These are phyloP conservation scores for Caenorhabditis angaria DNA, from an alignment of 2,888 invertebrate genomes.

Conservation along the genomic window DNA sequence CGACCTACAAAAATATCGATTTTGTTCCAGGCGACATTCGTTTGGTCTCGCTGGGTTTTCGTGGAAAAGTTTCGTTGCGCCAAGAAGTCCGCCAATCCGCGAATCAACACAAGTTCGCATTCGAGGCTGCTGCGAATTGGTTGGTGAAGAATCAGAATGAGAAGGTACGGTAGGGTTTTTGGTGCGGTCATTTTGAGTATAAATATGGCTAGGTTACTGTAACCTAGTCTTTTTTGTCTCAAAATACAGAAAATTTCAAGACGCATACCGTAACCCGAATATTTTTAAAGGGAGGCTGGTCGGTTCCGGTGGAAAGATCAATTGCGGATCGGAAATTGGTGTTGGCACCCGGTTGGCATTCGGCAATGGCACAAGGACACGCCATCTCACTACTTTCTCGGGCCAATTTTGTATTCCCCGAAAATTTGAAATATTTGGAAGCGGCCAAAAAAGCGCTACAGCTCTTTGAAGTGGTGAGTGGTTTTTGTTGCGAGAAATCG, in stretches of 20 bases:
- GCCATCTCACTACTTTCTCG: slow-evolving; percentile 88
- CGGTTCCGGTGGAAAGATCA: slow-evolving; percentile 83
- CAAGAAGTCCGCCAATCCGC: slow-evolving; percentile 82
- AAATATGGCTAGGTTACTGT: no score
- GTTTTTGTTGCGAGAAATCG: no score
- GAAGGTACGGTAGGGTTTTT: no score
- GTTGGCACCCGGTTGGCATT: slow-evolving; percentile 89
- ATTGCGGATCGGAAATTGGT: slow-evolving; percentile 81
- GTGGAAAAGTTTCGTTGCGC: slow-evolving; percentile 42
- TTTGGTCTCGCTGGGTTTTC: slow-evolving; percentile 54
- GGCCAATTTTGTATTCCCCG: slow-evolving; percentile 79
- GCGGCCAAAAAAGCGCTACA: slow-evolving; percentile 84
- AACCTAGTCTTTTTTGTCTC: no score
- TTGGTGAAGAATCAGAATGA: slow-evolving; percentile 85
- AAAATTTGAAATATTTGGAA: slow-evolving; percentile 78
- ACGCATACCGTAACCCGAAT: no score
- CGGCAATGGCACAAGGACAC: slow-evolving; percentile 96
- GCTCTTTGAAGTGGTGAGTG: slow-evolving; percentile 77
- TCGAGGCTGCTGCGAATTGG: slow-evolving; percentile 92
- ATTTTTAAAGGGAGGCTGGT: slow-evolving; percentile 90
- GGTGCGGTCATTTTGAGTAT: not conserved
- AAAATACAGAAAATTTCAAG: no score
- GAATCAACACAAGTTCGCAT: slow-evolving; percentile 88
- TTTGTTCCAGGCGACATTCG: slow-evolving; percentile 51
- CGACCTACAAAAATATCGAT: no score